Evolutionary conservation across 2,797 vertebrate species (phyloP), one percentile per base, ranked within the genome.

Genomic region (Parambassis ranga): DNA sequence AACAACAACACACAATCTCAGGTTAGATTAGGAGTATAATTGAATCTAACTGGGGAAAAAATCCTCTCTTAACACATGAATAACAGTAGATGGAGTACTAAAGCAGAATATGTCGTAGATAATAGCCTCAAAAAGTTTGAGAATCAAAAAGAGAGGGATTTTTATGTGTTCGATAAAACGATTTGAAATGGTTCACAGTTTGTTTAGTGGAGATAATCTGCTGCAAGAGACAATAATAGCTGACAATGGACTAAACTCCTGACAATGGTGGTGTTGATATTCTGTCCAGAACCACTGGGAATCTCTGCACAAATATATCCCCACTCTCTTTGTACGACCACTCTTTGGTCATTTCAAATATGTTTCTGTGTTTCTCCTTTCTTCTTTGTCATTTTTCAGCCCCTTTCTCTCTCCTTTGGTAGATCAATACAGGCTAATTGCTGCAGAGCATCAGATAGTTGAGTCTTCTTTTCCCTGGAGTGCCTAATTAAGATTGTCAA

Each of bases 381-480:
- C 26, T 44, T 9, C 22, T 47, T 28, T 32, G 44, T 55, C 36
- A 36, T 41, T 58, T 53, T 13, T 35, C 18, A 30, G 18, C 18
- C 20, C 10, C 15, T 2, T 35, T 16, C 67, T 31, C 38, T 50
- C 33, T 28, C 16, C n/a, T 39, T 20, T 46, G 18, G 47, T 27
- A 16, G 71, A 88, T 85, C 77, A 14, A 79, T 87, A 75, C 10
- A 30, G 64, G 49, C 73, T 85, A 83, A 82, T 83, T 78, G 79
- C 76, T 78, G 37, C 24, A 10, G 47, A 43, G 41, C 56, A 59
- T 73, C 48, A 72, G 64, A 74, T 68, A 69, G 49, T 62, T 41
- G 24, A 66, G 64, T 71, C 61, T 39, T 49, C 55, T 61, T 79
- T 63, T 68, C 65, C 67, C 66, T 42, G 19, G 51, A 79, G 81